Conservation (phyloP, 2,113 vertebrate genomes). For the Sturnus vulgaris region DNA sequence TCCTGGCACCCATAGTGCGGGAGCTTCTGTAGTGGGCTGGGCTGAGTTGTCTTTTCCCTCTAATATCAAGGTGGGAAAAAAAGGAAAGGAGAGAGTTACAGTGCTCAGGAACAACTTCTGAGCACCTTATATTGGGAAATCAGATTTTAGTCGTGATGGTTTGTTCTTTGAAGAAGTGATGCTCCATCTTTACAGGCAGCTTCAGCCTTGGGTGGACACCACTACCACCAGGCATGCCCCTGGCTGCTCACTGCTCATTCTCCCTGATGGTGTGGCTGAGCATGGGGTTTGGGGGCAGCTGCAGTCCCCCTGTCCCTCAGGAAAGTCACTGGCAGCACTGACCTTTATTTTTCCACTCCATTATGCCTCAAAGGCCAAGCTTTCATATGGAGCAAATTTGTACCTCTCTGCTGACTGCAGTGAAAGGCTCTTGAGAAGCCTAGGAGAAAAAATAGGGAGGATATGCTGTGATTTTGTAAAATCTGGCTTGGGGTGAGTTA, state of each 20-base stretch:
- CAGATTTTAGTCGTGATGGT: rapidly evolving
- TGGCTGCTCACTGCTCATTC: not conserved
- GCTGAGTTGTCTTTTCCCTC: not conserved
- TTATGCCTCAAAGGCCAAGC: not conserved
- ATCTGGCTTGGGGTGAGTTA: not conserved
- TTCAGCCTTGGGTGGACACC: not conserved
- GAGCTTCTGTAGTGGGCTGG: not conserved
- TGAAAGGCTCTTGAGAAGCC: not conserved
- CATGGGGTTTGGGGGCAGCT: not conserved
- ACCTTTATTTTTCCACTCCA: not conserved
- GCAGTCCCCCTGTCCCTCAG: rapidly evolving
- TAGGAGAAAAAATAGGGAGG: not conserved
- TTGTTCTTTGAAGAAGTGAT: not conserved
- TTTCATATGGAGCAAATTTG: not conserved
- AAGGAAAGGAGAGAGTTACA: not conserved
- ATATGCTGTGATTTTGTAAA: not conserved
- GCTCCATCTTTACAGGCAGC: not conserved
- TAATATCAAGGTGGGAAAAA: rapidly evolving
- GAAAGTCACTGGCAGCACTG: not conserved
- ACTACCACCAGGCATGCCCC: not conserved
- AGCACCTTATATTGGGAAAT: not conserved
- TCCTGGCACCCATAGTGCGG: rapidly evolving
- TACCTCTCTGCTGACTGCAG: not conserved
- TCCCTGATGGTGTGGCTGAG: not conserved
- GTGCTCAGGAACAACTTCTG: not conserved